phyloP scores from a whole-genome alignment of 2,797 vertebrate species.

The Falco novaeseelandiae region DNA sequence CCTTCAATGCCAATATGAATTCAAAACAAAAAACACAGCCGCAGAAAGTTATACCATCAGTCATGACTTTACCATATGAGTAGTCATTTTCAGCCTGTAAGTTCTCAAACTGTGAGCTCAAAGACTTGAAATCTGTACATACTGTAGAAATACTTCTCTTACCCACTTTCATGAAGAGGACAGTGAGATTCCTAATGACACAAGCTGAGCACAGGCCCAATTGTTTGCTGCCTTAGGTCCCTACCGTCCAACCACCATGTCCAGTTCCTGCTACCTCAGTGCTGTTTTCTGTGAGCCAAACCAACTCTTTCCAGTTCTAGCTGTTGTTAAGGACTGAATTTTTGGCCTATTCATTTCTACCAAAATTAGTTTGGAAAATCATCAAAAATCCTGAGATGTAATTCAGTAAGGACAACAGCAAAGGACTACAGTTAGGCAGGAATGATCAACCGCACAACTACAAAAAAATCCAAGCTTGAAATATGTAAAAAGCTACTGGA shows the following conservation, averaged over 20 bases:
- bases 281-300: not conserved
- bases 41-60: not conserved
- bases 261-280: not conserved
- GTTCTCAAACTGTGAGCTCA: not conserved
- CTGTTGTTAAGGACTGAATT: not conserved
- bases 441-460: not conserved
- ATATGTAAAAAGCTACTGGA: not conserved
- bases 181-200: no score
- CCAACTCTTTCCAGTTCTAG: not conserved
- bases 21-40: not conserved
- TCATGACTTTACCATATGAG: not conserved
- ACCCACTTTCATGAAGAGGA: not conserved
- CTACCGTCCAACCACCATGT: not conserved
- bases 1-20: not conserved
- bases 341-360: not conserved
- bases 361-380: not conserved
- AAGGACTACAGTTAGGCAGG: not conserved
- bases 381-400: not conserved
- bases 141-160: not conserved
- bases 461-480: not conserved
- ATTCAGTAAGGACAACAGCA: not conserved
- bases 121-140: not conserved
- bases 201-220: not conserved
- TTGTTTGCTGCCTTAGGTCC: not conserved
- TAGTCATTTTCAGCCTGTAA: not conserved